phyloP scores from a whole-genome alignment of 92 coral and sea anemone species.

The Desmophyllum pertusum region DNA sequence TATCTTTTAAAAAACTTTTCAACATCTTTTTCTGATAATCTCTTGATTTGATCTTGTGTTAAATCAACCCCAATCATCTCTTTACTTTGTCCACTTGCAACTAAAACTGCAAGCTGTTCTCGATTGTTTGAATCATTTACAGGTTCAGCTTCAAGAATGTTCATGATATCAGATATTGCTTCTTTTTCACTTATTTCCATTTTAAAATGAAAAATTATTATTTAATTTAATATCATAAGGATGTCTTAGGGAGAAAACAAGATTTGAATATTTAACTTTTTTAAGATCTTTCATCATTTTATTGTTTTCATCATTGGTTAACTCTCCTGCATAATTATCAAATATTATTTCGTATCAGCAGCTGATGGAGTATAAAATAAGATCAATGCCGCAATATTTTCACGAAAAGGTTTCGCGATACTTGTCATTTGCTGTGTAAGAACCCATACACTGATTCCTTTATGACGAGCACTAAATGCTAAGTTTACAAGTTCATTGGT shows the following conservation, averaged over 20 bases:
- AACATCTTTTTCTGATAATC: background rate
- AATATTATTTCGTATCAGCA: conserved; percentile 16
- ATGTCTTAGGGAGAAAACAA: background rate
- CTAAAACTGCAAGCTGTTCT: background rate
- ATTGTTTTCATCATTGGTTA: background rate
- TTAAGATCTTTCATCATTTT: background rate
- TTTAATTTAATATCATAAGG: background rate
- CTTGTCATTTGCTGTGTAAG: conserved; percentile 21
- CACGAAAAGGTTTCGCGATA: conserved; percentile 7
- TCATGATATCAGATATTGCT: background rate
- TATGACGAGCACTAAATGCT: conserved; percentile 6
- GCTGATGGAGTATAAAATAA: background rate
- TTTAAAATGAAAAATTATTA: background rate
- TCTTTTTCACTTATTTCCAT: background rate
- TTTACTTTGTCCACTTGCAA: background rate
- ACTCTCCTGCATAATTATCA: conserved; percentile 21
- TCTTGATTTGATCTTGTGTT: background rate
- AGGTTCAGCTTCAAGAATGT: background rate
- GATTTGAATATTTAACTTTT: background rate
- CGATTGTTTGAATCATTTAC: background rate
- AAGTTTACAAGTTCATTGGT: background rate
- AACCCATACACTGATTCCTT: conserved; percentile 30
- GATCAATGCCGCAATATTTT: conserved; percentile 7
- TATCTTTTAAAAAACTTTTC: background rate
- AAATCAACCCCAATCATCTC: background rate